A percentile compares a stretch with the other conserved stretches of the same genome.
phyloP scores from a whole-genome alignment of 2,888 invertebrate genomes.

The Encarsia formosa region DNA sequence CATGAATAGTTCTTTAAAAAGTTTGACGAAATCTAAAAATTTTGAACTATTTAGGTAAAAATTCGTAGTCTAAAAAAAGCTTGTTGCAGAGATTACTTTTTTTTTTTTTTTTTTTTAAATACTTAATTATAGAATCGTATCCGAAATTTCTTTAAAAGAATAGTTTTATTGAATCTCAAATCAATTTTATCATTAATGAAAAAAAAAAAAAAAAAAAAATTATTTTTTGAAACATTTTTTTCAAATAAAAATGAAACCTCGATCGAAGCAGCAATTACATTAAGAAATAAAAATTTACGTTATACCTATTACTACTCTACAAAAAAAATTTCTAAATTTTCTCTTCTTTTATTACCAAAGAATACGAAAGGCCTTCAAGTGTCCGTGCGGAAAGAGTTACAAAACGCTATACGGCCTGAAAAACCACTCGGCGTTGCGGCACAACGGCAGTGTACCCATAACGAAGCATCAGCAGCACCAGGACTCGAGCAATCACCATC shows the following conservation, averaged over 20 bases:
- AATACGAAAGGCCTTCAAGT: constrained; percentile 75
- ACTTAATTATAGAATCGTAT: background rate
- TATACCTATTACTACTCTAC: too few relatives aligned
- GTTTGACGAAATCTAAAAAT: background rate
- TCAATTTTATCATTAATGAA: background rate
- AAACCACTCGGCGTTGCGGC: constrained; percentile 61
- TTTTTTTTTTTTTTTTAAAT: background rate
- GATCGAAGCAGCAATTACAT: too few relatives aligned
- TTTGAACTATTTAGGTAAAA: background rate
- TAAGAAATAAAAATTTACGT: too few relatives aligned
- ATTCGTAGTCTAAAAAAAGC: too few relatives aligned
- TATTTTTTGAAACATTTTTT: background rate
- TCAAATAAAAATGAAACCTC: too few relatives aligned
- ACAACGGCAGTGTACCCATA: constrained; percentile 33
- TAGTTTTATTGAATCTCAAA: too few relatives aligned
- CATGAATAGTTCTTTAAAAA: background rate
- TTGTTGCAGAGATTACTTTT: too few relatives aligned
- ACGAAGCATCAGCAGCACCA: constrained; percentile 3
- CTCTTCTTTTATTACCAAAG: too few relatives aligned
- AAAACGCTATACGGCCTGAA: constrained; percentile 76
- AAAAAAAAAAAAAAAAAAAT: background rate
- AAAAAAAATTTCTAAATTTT: too few relatives aligned
- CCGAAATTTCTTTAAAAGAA: too few relatives aligned
- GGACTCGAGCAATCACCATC: constrained; percentile 13
- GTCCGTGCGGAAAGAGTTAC: constrained; percentile 83